Evolutionary conservation across 2,888 invertebrate genomes (phyloP), one percentile per base, ranked within the genome.

Genomic region (Apodemia zela): DNA sequence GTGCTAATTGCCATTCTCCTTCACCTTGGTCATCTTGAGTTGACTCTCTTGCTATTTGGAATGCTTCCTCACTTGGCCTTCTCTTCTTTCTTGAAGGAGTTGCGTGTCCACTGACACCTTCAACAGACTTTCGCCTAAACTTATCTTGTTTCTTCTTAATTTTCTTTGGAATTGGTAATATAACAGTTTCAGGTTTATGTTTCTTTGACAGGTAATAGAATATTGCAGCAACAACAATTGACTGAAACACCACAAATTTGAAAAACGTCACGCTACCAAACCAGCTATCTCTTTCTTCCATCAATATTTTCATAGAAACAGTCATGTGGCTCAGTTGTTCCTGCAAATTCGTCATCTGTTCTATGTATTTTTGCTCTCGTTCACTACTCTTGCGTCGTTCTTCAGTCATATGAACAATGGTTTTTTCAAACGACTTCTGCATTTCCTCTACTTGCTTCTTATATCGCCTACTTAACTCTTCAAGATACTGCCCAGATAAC

Each of bases 391-490:
- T 94, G 60, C 93, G 92, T 61, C 94, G 93, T 75, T 96, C 96
- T 70, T 96, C 96, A 65, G 93, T 93, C 89, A 96, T 93, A 60
- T 95, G 93, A 29, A 93, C 90, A 42, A 97, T 93, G 0, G 97
- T 96, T 74, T 96, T 96, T 72, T 97, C 96, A 72, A 97, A 93
- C 4, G 96, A 94, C 72, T 94, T 93, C 82, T 98, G 97, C 94
- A 98, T 95, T 77, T 98, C 98, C 84, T 99, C 98, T 61, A 98
- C 98, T 89, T 99, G 98, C 74, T 97, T 97, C 81, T 98, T 98
- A 88, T 99, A 99, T 17, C 98, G 94, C 64, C 97, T 94, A 85
- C 98, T 98, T 71, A 99, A 90, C 82, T 99, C 99, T 83, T 99
- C 99, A 71, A 99, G 92, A 84, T 99, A 99, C 84, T 98, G 98